These are phyloP conservation scores for Nesoenas mayeri DNA, from an alignment of 2,113 vertebrate species.

Conservation along the genomic window DNA sequence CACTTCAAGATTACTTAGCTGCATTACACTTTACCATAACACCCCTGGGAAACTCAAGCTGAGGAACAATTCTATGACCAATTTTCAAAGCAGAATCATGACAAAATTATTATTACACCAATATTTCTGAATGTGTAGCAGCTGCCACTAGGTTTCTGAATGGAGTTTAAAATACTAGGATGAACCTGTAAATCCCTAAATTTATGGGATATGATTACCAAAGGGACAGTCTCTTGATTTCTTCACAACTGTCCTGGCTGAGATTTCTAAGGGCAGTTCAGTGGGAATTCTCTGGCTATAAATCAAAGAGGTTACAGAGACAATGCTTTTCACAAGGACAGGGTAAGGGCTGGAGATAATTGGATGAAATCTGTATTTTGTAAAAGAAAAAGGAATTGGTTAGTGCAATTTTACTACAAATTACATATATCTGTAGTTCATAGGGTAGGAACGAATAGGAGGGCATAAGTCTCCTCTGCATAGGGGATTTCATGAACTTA, in stretches of 20 bases:
- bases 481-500: not conserved
- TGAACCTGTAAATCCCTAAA: constrained; percentile 24
- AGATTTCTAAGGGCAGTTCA: not conserved
- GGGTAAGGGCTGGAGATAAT: not conserved
- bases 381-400: not conserved
- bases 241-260: not conserved
- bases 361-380: not conserved
- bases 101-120: constrained; percentile 31
- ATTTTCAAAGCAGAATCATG: not conserved
- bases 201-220: constrained; percentile 15
- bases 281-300: not conserved
- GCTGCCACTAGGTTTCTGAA: constrained; percentile 16
- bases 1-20: constrained; percentile 12
- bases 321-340: not conserved
- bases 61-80: not conserved
- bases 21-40: constrained; percentile 1
- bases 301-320: not conserved
- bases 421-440: not conserved
- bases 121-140: constrained; percentile 13
- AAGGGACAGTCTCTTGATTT: not conserved
- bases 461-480: not conserved
- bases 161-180: constrained; percentile 31
- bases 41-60: constrained; percentile 1
- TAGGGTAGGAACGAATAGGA: not conserved
- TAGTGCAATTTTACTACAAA: not conserved